Conservation (phyloP, 2,888 invertebrate genomes). For the Argynnis bischoffii region DNA sequence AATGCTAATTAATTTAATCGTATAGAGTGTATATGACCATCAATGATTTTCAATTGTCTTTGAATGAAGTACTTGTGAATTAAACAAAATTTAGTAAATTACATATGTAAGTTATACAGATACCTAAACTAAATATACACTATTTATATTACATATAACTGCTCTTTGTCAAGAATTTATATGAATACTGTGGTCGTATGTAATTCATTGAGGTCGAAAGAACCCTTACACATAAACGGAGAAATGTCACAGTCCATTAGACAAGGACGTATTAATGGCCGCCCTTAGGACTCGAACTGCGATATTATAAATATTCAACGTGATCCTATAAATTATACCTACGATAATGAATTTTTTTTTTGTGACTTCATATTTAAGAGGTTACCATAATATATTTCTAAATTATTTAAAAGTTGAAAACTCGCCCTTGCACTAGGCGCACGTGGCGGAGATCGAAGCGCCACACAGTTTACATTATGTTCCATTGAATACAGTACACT, state of each 20-base stretch:
- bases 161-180: slow-evolving; percentile 5
- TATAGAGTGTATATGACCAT: no score
- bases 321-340: not conserved
- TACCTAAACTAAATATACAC: not conserved
- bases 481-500: no score
- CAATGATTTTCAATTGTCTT: no score
- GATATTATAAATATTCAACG: slow-evolving; percentile 27
- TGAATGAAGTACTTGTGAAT: no score
- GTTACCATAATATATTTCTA: not conserved
- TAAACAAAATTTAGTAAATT: no score
- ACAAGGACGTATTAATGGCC: slow-evolving; percentile 31
- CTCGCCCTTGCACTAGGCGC: no score
- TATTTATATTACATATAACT: slow-evolving; percentile 13
- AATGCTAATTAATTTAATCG: no score
- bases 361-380: not conserved
- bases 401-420: no score
- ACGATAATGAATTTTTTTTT: not conserved
- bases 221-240: slow-evolving; percentile 36
- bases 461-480: no score
- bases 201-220: slow-evolving; percentile 36
- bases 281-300: slow-evolving; percentile 16
- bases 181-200: slow-evolving; percentile 23
- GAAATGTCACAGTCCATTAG: slow-evolving; percentile 39
- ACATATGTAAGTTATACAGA: not conserved
- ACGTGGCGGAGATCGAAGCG: no score